These are phyloP conservation scores for Atopsyche davidsoni DNA, from an alignment of 1,140 invertebrate genomes.

Conservation along the genomic window DNA sequence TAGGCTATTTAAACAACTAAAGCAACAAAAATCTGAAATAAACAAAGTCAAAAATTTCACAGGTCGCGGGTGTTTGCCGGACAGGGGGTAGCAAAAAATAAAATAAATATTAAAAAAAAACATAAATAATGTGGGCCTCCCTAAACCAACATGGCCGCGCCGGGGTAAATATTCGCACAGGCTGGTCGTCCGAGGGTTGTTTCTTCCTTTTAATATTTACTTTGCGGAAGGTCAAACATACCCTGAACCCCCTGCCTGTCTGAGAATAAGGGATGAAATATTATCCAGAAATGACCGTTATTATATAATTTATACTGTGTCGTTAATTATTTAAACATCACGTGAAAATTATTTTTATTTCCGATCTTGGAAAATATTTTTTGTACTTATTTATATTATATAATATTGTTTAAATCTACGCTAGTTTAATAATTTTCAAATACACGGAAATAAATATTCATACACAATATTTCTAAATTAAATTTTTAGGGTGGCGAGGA, in stretches of 20 bases:
- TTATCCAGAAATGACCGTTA: constrained; percentile 17
- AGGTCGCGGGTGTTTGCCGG: background rate
- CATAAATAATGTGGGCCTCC: constrained; percentile 18
- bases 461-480: no score
- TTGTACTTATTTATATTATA: no score
- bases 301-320: no score
- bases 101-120: constrained; percentile 25
- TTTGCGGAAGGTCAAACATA: constrained; percentile 10
- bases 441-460: no score
- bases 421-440: no score
- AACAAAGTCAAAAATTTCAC: constrained; percentile 20
- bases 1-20: background rate
- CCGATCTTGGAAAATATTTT: no score
- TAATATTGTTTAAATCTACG: no score
- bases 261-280: constrained; percentile 3
- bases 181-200: background rate
- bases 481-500: no score
- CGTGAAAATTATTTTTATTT: no score
- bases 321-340: no score
- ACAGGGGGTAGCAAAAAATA: constrained; percentile 10
- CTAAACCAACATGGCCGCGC: constrained; percentile 24
- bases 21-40: background rate
- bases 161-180: constrained; percentile 27
- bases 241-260: no score
- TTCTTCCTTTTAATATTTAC: constrained; percentile 13